Conservation (phyloP, 2,888 invertebrate species). For the Plusia festucae region DNA sequence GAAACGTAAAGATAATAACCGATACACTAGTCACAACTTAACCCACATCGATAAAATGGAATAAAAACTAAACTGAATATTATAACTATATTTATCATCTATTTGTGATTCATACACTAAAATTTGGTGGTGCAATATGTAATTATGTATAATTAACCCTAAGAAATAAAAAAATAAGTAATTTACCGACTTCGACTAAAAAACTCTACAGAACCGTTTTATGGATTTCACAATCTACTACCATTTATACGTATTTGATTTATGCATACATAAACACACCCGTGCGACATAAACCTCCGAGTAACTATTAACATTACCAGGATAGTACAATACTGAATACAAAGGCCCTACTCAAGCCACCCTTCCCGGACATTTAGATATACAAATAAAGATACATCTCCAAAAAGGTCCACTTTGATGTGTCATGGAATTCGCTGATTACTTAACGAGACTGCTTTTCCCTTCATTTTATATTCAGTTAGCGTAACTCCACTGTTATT, state of each 20-base stretch:
- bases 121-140: too few species aligned
- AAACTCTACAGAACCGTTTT: too few species aligned
- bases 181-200: too few species aligned
- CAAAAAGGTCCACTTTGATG: conserved; percentile 10
- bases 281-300: not conserved
- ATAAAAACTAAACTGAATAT: too few species aligned
- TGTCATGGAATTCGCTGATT: conserved; percentile 23
- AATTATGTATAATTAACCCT: too few species aligned
- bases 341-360: conserved; percentile 4
- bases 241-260: not conserved
- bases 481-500: conserved; percentile 41
- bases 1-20: too few species aligned
- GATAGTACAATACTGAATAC: conserved; percentile 1
- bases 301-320: conserved; percentile 3
- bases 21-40: too few species aligned
- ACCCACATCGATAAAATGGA: too few species aligned
- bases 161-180: too few species aligned
- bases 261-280: conserved; percentile 2
- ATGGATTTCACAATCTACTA: too few species aligned
- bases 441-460: conserved; percentile 25
- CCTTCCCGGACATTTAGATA: conserved; percentile 5
- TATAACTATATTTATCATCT: too few species aligned
- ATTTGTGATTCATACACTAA: too few species aligned
- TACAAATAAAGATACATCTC: conserved; percentile 8
- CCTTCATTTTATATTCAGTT: conserved; percentile 33